phyloP scores from a whole-genome alignment of 2,113 vertebrate species.

The Vireo altiloquus region DNA sequence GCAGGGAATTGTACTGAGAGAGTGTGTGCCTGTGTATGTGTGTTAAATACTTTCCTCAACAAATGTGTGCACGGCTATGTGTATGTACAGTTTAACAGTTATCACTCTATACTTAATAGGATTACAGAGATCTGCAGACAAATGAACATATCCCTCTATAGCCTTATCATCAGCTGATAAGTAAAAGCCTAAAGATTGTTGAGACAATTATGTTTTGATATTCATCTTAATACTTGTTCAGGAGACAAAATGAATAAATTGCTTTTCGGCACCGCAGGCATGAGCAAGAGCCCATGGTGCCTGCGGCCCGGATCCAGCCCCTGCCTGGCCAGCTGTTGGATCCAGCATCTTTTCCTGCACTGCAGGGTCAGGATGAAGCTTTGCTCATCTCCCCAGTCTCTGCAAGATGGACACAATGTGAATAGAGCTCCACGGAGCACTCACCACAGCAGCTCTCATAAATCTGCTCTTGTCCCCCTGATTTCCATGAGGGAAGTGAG shows the following conservation, averaged over 20 bases:
- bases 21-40: background rate
- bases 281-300: rapidly evolving
- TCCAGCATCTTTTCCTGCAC: rapidly evolving
- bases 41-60: background rate
- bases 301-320: rapidly evolving
- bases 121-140: conserved; percentile 64
- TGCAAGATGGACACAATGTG: background rate
- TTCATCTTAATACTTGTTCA: conserved; percentile 66
- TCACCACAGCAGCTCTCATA: rapidly evolving
- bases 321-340: rapidly evolving
- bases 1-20: background rate
- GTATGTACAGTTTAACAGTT: background rate
- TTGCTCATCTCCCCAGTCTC: background rate
- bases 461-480: rapidly evolving
- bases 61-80: background rate
- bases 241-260: conserved; percentile 28
- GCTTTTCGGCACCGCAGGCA: rapidly evolving
- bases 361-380: background rate
- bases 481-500: background rate
- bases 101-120: conserved; percentile 65
- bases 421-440: rapidly evolving
- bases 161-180: conserved; percentile 64
- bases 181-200: conserved; percentile 69
- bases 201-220: conserved; percentile 68
- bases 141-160: conserved; percentile 27